Conservation (phyloP, 37 sponge, comb jelly and placozoan species). For the Lycopodina hypogea region DNA sequence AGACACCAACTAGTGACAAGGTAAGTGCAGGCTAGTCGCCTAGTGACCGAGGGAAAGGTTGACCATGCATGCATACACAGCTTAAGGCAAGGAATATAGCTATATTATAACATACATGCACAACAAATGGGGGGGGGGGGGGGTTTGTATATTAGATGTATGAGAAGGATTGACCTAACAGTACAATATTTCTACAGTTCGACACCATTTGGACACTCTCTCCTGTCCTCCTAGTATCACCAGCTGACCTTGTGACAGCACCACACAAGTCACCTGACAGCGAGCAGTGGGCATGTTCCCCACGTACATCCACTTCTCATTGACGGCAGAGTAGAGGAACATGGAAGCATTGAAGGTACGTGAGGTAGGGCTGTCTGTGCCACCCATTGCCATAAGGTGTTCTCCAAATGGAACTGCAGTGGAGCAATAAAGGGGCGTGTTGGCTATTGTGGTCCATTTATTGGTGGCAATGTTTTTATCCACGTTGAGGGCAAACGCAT, state of each 20-base stretch:
- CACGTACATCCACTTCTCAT: slow-evolving; percentile 34
- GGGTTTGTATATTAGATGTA: too few species aligned
- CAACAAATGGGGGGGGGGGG: too few species aligned
- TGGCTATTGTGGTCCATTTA: slow-evolving; percentile 18
- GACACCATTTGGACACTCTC: slow-evolving; percentile 7
- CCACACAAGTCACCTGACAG: slow-evolving; percentile 21
- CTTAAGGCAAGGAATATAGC: too few species aligned
- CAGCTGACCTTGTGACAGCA: slow-evolving; percentile 33
- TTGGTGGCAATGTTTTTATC: slow-evolving; percentile 25
- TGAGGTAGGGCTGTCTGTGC: slow-evolving; percentile 24
- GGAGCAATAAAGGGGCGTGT: slow-evolving; percentile 40
- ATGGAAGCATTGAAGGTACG: slow-evolving; percentile 11
- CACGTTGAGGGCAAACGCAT: slow-evolving; percentile 18
- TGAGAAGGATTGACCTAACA: slow-evolving; percentile 8
- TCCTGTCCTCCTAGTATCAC: slow-evolving; percentile 44
- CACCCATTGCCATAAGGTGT: slow-evolving; percentile 50
- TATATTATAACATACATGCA: too few species aligned
- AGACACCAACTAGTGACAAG: too few species aligned
- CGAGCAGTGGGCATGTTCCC: slow-evolving; percentile 48
- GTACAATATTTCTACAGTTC: slow-evolving; percentile 33
- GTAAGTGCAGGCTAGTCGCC: too few species aligned
- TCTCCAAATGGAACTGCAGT: slow-evolving; percentile 45
- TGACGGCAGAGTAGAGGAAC: slow-evolving; percentile 27
- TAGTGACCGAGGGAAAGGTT: too few species aligned
- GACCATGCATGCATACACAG: too few species aligned